These are phyloP conservation scores for Ictidomys tridecemlineatus DNA, from an alignment of 2,113 vertebrate genomes.

Conservation along the genomic window DNA sequence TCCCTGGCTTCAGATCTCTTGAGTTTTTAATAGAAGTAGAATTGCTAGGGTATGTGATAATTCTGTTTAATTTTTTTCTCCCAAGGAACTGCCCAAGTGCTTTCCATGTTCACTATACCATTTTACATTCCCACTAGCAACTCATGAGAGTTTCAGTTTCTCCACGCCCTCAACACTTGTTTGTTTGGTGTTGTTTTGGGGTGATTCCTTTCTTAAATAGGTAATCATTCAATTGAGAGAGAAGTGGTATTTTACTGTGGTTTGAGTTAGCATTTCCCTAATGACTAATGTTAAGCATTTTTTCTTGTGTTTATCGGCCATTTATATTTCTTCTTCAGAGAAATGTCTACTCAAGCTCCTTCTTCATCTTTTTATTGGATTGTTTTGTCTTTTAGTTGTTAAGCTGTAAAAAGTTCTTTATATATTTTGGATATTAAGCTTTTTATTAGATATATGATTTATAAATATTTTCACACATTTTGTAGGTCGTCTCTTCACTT, in stretches of 20 bases:
- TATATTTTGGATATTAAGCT: background rate
- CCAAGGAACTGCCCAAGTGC: background rate
- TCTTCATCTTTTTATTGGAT: background rate
- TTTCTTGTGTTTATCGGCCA: background rate
- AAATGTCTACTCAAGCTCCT: background rate
- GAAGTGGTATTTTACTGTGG: background rate
- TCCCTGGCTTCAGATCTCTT: background rate
- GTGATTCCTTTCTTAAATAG: background rate
- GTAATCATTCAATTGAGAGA: background rate
- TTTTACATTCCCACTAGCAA: background rate
- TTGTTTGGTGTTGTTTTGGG: background rate
- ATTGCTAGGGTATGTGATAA: background rate
- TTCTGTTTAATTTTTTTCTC: background rate
- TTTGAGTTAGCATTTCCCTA: background rate
- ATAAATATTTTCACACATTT: background rate
- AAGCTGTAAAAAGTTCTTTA: background rate
- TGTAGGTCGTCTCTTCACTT: background rate
- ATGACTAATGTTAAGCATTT: background rate
- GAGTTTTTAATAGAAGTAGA: background rate
- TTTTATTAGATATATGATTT: background rate
- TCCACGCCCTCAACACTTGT: background rate
- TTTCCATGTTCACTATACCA: background rate
- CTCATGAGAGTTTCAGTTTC: background rate
- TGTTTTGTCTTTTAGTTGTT: background rate
- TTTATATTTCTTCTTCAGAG: background rate